A percentile compares a stretch with the other conserved stretches of the same genome.
Evolutionary conservation across 2,113 vertebrate genomes (phyloP).

Genomic region (Cyphomyrus discorhynchus): DNA sequence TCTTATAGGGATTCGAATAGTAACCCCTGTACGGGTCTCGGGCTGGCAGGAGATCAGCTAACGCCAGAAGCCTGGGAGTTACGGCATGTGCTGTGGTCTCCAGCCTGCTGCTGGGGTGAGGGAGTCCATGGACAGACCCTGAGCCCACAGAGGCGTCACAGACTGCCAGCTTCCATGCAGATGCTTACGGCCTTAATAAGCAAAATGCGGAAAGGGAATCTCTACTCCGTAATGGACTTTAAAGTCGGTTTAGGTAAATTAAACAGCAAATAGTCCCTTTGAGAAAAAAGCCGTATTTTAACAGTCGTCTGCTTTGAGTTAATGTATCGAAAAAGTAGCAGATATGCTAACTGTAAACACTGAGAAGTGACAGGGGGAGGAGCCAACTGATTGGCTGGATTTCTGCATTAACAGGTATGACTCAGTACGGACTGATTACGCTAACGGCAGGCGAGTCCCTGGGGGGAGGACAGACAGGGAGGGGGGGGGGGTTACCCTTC

Average conservation of each 20-base stretch:
- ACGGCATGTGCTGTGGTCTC: background rate
- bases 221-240: background rate
- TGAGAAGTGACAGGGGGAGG: background rate
- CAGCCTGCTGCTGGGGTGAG: background rate
- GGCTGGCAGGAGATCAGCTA: background rate
- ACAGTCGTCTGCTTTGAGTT: background rate
- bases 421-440: background rate
- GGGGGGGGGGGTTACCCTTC: background rate
- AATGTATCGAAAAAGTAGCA: background rate
- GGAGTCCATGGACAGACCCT: background rate
- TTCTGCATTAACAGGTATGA: background rate
- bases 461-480: background rate
- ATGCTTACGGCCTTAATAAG: background rate
- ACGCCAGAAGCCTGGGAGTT: background rate
- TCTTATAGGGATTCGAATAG: background rate
- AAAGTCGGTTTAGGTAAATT: background rate
- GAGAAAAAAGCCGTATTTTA: background rate
- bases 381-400: background rate
- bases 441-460: background rate
- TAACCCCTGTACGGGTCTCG: background rate
- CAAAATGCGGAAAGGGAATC: background rate
- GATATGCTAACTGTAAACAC: background rate
- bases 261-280: background rate
- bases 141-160: background rate
- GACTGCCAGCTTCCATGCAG: background rate